These are phyloP conservation scores for Drosophila tanythrix DNA, from an alignment of 2,888 invertebrate species.

Conservation along the genomic window DNA sequence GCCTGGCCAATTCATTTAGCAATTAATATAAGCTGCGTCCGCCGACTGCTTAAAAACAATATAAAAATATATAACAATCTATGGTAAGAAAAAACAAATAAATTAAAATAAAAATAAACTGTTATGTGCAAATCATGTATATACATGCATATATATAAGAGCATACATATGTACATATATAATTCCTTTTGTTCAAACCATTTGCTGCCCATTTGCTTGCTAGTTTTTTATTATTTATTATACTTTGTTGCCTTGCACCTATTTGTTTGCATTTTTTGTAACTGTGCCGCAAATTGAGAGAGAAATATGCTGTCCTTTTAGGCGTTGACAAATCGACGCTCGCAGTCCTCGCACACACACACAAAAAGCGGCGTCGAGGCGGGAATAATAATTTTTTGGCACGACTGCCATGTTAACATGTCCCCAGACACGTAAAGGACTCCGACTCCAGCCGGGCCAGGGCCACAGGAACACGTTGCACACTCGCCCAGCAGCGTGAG, in stretches of 20 bases:
- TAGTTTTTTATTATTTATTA: conserved; percentile 39
- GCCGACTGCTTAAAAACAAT: conserved; percentile 34
- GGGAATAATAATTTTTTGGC: conserved; percentile 84
- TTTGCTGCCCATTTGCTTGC: conserved; percentile 70
- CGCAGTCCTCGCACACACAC: conserved; percentile 47
- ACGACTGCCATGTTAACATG: conserved; percentile 84
- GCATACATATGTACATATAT: conserved; percentile 53
- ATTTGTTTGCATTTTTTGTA: conserved; percentile 13
- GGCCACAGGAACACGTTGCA: conserved; percentile 53
- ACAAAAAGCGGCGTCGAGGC: conserved; percentile 73
- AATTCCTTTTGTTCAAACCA: conserved; percentile 77
- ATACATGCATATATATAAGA: conserved; percentile 1
- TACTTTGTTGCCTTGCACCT: conserved; percentile 25
- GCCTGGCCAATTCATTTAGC: conserved; percentile 76
- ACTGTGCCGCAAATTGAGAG: conserved; percentile 54
- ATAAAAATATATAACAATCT: conserved; percentile 20
- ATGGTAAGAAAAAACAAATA: conserved; percentile 3
- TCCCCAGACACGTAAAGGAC: conserved; percentile 79
- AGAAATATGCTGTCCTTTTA: conserved; percentile 81
- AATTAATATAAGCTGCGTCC: conserved; percentile 80
- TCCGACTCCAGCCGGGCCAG: conserved; percentile 26
- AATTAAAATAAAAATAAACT: conserved; percentile 53
- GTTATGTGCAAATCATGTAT: conserved; percentile 62
- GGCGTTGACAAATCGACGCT: conserved; percentile 81
- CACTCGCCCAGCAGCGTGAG: conserved; percentile 54